Percentiles rank a stretch among this genome's conserved stretches.
phyloP scores from a whole-genome alignment of 2,113 vertebrate species.

The Sander vitreus region DNA sequence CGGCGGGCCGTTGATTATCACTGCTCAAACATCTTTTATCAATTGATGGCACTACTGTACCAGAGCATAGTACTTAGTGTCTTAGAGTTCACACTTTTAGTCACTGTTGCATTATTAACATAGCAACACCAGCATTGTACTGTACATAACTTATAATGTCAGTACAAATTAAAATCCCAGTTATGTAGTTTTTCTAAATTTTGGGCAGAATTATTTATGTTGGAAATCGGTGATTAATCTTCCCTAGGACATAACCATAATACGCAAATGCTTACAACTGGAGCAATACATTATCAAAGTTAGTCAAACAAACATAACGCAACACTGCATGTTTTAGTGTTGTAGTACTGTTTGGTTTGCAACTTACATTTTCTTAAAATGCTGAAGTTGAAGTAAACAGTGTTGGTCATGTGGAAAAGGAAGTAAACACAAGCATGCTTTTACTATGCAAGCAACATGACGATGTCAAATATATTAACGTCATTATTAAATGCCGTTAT shows the following conservation, averaged over 20 bases:
- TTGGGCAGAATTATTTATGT: not conserved
- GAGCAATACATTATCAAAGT: not conserved
- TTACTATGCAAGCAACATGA: conserved; percentile 19
- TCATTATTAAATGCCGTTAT: conserved; percentile 24
- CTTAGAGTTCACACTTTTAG: not conserved
- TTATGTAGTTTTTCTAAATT: not conserved
- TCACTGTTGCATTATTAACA: not conserved
- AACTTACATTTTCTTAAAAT: not conserved
- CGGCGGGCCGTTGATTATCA: too few species aligned
- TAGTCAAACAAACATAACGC: not conserved
- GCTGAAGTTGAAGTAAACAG: conserved; percentile 23
- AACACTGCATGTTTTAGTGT: not conserved
- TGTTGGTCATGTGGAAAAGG: conserved; percentile 3
- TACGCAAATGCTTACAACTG: not conserved
- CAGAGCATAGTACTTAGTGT: not conserved
- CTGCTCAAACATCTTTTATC: not conserved
- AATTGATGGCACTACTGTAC: not conserved
- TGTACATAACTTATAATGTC: not conserved
- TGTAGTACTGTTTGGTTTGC: not conserved
- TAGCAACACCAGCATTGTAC: not conserved
- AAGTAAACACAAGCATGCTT: conserved; percentile 31
- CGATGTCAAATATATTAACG: conserved; percentile 44
- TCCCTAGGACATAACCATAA: not conserved
- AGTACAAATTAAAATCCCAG: not conserved
- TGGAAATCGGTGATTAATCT: not conserved